Evolutionary conservation across 2,888 invertebrate species (phyloP).

Genomic region (Belgica antarctica): DNA sequence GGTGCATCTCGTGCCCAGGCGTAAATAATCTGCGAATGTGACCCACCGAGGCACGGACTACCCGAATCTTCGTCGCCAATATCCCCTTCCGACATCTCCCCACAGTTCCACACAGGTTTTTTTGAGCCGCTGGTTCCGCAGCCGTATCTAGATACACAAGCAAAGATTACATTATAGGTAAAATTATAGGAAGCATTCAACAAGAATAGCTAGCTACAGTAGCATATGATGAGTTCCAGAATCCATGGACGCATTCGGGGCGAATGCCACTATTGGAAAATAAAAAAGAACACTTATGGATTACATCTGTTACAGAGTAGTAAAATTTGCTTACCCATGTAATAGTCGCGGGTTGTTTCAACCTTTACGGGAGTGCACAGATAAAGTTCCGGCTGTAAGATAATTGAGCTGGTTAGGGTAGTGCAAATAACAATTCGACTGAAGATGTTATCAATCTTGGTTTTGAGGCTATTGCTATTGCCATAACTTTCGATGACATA

Average conservation of each 20-base stretch:
- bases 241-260: conserved; percentile 86
- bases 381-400: conserved; percentile 83
- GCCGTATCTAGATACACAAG: no score
- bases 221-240: conserved; percentile 94
- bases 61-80: conserved; percentile 58
- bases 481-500: no score
- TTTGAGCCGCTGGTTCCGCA: conserved; percentile 70
- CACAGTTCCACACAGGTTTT: conserved; percentile 74
- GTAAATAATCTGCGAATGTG: conserved; percentile 73
- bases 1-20: conserved; percentile 95
- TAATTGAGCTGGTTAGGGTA: no score
- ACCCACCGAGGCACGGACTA: conserved; percentile 73
- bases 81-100: conserved; percentile 72
- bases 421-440: no score
- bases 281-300: conserved; percentile 46
- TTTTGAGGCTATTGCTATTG: no score
- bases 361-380: conserved; percentile 87
- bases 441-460: no score
- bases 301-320: conserved; percentile 14
- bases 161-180: no score
- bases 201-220: no score
- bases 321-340: conserved; percentile 82
- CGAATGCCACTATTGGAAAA: conserved; percentile 71
- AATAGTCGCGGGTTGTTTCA: conserved; percentile 71
- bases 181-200: no score